These are phyloP conservation scores for Dendrocopos noguchii DNA, from an alignment of 2,113 vertebrate species.

Conservation along the genomic window DNA sequence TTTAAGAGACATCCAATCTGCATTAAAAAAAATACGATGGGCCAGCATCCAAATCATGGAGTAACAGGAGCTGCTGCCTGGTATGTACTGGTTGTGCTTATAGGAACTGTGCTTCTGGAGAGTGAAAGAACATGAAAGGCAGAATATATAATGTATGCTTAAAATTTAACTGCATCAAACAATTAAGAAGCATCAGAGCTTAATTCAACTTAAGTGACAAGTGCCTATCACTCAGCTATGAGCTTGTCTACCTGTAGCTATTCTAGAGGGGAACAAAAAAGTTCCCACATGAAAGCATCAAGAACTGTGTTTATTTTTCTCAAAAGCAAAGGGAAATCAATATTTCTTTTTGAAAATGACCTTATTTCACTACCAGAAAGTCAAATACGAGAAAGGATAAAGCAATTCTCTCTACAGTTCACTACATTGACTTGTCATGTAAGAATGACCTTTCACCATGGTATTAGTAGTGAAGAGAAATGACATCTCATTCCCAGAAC, in stretches of 20 bases:
- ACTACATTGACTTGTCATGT: rapidly evolving
- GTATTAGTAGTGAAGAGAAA: not conserved
- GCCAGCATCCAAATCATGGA: not conserved
- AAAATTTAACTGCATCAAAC: not conserved
- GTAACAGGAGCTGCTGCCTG: not conserved
- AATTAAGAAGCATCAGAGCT: not conserved
- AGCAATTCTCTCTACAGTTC: not conserved
- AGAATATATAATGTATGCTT: not conserved
- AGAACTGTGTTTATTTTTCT: not conserved
- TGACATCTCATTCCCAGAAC: not conserved
- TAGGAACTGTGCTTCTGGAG: not conserved
- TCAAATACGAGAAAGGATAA: not conserved
- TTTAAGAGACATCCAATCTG: not conserved
- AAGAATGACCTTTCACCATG: not conserved
- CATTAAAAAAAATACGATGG: not conserved
- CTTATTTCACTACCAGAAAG: not conserved
- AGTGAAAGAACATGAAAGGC: not conserved
- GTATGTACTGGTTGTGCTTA: not conserved
- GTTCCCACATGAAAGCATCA: not conserved
- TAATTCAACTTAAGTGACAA: not conserved
- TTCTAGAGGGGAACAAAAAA: not conserved
- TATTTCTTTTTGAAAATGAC: not conserved
- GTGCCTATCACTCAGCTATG: rapidly evolving
- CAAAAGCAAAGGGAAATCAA: not conserved
- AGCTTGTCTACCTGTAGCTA: not conserved